Evolutionary conservation across 2,888 invertebrate species (phyloP).

Genomic region (Pseudoips prasinana): DNA sequence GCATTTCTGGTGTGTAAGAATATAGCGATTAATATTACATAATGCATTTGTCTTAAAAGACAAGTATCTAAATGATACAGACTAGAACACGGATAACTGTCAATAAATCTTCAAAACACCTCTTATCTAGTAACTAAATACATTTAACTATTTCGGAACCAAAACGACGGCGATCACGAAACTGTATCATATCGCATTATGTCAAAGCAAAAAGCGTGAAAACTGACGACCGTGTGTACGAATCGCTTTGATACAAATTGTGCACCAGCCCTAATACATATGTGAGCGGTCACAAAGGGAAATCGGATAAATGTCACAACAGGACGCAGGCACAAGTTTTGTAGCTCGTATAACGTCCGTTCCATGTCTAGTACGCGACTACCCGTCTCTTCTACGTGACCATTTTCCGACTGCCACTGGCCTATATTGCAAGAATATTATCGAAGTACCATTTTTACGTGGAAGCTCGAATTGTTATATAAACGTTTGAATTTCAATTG

Average conservation of each 20-base stretch:
- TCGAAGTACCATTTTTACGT: slow-evolving; percentile 16
- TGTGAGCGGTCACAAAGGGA: slow-evolving; percentile 39
- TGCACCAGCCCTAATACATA: slow-evolving; percentile 39
- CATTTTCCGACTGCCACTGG: slow-evolving; percentile 12
- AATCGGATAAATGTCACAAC: slow-evolving; percentile 52
- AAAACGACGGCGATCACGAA: slow-evolving; percentile 7
- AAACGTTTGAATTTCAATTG: slow-evolving; percentile 5
- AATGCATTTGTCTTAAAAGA: no score
- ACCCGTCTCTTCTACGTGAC: slow-evolving; percentile 32
- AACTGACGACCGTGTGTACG: slow-evolving; percentile 18
- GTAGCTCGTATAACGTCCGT: slow-evolving; percentile 18
- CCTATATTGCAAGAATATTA: slow-evolving; percentile 15
- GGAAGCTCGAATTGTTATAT: slow-evolving; percentile 24
- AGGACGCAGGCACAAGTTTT: slow-evolving; percentile 30
- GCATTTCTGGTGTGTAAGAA: no score
- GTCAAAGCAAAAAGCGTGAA: slow-evolving; percentile 21
- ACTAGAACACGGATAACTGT: no score
- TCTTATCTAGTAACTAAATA: no score
- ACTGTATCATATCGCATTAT: slow-evolving; percentile 14
- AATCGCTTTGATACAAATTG: slow-evolving; percentile 42
- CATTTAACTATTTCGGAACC: slow-evolving; percentile 8
- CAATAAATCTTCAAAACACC: no score
- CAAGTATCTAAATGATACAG: no score
- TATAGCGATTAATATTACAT: no score
- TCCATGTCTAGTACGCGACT: slow-evolving; percentile 11